Evolutionary conservation across 2,113 vertebrate genomes (phyloP).

Genomic region (Scatophagus argus): DNA sequence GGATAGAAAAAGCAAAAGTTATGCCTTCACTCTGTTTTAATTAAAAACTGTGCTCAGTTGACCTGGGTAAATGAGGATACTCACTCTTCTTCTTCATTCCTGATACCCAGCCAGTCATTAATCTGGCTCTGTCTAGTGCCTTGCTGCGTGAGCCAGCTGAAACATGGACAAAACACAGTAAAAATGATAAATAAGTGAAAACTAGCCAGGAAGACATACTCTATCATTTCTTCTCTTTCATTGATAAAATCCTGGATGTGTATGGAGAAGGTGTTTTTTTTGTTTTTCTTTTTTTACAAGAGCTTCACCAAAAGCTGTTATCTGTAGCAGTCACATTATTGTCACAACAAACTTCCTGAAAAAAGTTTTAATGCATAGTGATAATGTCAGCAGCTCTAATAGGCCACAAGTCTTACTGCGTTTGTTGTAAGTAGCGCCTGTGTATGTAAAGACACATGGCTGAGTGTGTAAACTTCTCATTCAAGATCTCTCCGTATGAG

Average conservation of each 20-base stretch:
- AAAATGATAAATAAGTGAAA: background rate
- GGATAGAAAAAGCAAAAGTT: no score
- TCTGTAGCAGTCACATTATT: background rate
- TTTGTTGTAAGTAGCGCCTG: background rate
- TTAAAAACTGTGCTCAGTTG: background rate
- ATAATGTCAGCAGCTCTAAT: background rate
- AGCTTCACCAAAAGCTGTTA: background rate
- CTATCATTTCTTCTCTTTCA: background rate
- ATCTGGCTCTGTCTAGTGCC: slow-evolving; percentile 94
- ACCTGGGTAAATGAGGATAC: slow-evolving; percentile 68
- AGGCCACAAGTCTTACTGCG: background rate
- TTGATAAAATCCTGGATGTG: background rate
- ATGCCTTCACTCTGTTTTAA: background rate
- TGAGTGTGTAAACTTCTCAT: background rate
- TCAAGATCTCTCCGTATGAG: background rate
- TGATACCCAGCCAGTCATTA: slow-evolving; percentile 92
- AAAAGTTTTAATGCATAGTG: background rate
- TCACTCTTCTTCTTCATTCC: slow-evolving; percentile 96
- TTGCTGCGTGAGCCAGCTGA: slow-evolving; percentile 97
- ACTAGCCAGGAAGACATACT: background rate
- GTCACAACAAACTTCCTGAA: background rate
- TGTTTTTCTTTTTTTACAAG: no score
- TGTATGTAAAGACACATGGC: background rate
- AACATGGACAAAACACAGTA: slow-evolving; percentile 32
- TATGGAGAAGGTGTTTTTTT: no score